These are phyloP conservation scores for Anolis carolinensis DNA, from an alignment of 2,113 vertebrate species.

Conservation along the genomic window DNA sequence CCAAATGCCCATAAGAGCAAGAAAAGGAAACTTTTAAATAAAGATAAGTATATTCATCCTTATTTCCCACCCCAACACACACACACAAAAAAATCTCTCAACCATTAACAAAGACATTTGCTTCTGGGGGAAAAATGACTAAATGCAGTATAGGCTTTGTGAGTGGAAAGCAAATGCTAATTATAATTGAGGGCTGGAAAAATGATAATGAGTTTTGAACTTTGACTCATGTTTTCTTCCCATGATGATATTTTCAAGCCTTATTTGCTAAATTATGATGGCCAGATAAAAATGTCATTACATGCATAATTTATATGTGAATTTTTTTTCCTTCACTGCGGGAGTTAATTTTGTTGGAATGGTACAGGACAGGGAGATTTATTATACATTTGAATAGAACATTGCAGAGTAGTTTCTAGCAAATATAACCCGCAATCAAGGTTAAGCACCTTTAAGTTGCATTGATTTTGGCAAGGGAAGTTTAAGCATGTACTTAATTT, in stretches of 20 bases:
- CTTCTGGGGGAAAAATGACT: background rate
- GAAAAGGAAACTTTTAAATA: conserved; percentile 23
- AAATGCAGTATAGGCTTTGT: conserved; percentile 11
- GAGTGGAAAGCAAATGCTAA: conserved; percentile 18
- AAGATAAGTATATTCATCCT: conserved; percentile 6
- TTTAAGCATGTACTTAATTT: conserved; percentile 15
- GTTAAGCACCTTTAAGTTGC: conserved; percentile 18
- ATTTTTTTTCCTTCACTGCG: conserved; percentile 13
- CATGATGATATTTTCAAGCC: conserved; percentile 37
- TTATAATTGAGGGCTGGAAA: conserved; percentile 38
- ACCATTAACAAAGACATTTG: conserved; percentile 12
- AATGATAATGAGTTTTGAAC: conserved; percentile 21
- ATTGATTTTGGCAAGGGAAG: conserved; percentile 1
- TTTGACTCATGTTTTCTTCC: conserved; percentile 24
- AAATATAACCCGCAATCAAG: conserved; percentile 12
- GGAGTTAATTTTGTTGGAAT: conserved; percentile 19
- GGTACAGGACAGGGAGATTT: background rate
- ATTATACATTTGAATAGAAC: conserved; percentile 20
- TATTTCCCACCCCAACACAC: background rate
- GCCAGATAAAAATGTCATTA: conserved; percentile 39
- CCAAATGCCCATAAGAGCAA: conserved; percentile 17
- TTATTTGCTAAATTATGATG: conserved; percentile 38
- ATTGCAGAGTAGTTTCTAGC: conserved; percentile 1
- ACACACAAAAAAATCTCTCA: background rate
- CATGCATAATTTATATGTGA: conserved; percentile 1